These are phyloP conservation scores for Phyllotis vaccarum DNA, from an alignment of 2,797 vertebrate genomes.

Conservation along the genomic window DNA sequence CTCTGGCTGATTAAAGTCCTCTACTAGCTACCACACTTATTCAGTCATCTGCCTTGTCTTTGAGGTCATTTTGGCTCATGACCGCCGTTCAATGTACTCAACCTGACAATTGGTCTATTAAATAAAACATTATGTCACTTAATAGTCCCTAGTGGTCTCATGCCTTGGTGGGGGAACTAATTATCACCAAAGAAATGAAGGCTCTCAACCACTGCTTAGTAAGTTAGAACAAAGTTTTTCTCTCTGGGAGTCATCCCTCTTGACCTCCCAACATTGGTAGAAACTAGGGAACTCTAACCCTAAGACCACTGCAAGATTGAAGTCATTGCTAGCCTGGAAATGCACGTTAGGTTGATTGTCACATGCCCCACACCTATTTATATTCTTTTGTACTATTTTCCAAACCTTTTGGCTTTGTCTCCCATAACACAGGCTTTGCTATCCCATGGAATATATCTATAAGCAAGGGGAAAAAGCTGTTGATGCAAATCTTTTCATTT, in stretches of 20 bases:
- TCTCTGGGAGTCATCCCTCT: neutral
- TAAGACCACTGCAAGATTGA: neutral
- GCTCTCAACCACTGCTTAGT: neutral
- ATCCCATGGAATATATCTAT: conserved; percentile 85
- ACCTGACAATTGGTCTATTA: neutral
- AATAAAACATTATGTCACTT: neutral
- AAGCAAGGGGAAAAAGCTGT: conserved; percentile 86
- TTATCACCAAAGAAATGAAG: neutral
- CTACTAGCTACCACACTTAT: neutral
- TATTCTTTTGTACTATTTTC: neutral
- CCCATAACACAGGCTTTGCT: conserved; percentile 65
- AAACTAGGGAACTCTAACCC: neutral
- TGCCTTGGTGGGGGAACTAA: neutral
- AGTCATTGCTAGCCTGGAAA: neutral
- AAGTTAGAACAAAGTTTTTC: neutral
- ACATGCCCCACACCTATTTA: too few relatives aligned
- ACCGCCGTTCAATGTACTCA: neutral
- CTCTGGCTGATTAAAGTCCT: neutral
- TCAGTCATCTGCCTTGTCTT: neutral
- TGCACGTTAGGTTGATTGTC: neutral
- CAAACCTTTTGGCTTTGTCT: conserved; percentile 76
- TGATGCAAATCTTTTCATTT: conserved; percentile 81
- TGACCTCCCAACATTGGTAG: too few relatives aligned
- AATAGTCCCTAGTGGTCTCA: neutral
- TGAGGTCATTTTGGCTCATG: neutral